phyloP scores from a whole-genome alignment of 2,797 vertebrate genomes.

The Paramormyrops hopkinsi region DNA sequence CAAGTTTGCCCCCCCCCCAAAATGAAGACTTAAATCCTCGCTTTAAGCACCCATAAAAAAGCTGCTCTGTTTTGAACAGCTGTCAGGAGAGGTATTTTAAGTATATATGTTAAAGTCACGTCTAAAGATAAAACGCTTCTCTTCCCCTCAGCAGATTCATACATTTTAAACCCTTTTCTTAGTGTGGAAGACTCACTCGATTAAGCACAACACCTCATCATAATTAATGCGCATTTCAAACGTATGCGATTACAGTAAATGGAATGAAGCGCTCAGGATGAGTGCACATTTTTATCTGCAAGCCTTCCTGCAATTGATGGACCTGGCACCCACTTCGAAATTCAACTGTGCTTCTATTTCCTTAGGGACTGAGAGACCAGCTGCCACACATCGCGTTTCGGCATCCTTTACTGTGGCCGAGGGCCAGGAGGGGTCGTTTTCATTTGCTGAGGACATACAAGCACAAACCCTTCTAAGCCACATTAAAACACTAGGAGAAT shows the following conservation, averaged over 20 bases:
- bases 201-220: neutral
- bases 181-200: neutral
- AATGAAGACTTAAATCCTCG: neutral
- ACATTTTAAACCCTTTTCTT: neutral
- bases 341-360: neutral
- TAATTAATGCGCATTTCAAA: slow-evolving; percentile 17
- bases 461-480: neutral
- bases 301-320: neutral
- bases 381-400: neutral
- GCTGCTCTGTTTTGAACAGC: neutral
- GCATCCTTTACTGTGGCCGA: neutral
- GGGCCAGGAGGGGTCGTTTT: neutral
- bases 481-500: neutral
- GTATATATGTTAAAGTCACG: neutral
- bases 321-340: neutral
- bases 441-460: neutral
- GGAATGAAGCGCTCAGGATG: slow-evolving; percentile 11
- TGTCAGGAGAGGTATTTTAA: neutral
- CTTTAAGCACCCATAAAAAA: neutral
- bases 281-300: slow-evolving; percentile 15
- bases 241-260: slow-evolving; percentile 7
- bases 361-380: neutral
- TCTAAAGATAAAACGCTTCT: slow-evolving; percentile 11
- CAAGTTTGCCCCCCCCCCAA: neutral
- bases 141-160: neutral